These are phyloP conservation scores for Glossophaga mutica DNA, from an alignment of 2,797 vertebrate genomes.

Conservation along the genomic window DNA sequence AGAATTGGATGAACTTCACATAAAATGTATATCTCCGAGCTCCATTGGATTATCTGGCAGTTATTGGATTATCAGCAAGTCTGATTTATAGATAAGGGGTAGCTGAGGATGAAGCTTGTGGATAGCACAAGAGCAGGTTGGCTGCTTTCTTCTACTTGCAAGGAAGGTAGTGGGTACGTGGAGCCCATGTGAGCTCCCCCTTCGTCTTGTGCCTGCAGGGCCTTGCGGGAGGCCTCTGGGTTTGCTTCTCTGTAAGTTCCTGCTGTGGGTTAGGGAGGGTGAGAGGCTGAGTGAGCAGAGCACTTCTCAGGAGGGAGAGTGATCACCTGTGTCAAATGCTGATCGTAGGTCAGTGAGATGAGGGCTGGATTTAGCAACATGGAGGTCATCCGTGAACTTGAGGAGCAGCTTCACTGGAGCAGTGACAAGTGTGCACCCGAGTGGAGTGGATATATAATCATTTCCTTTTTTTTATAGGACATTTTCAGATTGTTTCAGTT, in stretches of 20 bases:
- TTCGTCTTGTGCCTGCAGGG: not conserved
- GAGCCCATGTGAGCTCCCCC: not conserved
- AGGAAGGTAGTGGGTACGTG: not conserved
- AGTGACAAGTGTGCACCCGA: not conserved
- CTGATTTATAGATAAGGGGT: not conserved
- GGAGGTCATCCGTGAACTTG: not conserved
- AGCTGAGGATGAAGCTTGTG: not conserved
- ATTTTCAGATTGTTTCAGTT: not conserved
- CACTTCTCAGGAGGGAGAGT: not conserved
- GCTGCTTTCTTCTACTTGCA: not conserved
- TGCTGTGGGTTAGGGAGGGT: not conserved
- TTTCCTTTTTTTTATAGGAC: not conserved
- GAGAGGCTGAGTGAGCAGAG: not conserved
- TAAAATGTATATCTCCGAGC: not conserved
- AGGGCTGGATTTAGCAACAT: not conserved
- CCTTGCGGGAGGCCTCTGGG: not conserved
- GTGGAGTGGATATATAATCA: not conserved
- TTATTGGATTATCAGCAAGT: not conserved
- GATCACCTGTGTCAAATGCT: not conserved
- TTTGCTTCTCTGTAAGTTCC: not conserved
- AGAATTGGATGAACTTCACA: conserved; percentile 2
- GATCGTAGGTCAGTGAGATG: not conserved
- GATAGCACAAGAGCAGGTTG: not conserved
- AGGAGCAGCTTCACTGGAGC: not conserved
- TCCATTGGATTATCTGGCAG: not conserved